Evolutionary conservation across 2,888 invertebrate species (phyloP).

Genomic region (Xylota segnis): DNA sequence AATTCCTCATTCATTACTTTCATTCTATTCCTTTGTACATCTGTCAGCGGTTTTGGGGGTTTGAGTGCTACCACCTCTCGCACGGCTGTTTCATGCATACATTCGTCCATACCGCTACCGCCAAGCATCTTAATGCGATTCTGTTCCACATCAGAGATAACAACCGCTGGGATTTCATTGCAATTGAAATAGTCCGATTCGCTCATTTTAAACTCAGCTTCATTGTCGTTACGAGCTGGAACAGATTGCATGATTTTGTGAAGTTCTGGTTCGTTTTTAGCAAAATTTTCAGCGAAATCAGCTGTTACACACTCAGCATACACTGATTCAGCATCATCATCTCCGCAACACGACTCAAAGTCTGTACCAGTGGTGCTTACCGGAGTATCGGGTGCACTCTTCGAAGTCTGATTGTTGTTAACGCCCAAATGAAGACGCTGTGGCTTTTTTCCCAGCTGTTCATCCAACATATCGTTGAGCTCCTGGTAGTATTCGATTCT

Average conservation of each 20-base stretch:
- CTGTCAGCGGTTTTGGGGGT: constrained; percentile 83
- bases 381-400: constrained; percentile 65
- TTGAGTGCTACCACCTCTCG: constrained; percentile 13
- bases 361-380: constrained; percentile 78
- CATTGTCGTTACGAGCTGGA: background rate
- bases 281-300: constrained; percentile 78
- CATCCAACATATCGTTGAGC: constrained; percentile 78
- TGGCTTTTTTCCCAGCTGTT: constrained; percentile 23
- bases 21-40: constrained; percentile 87
- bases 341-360: constrained; percentile 79
- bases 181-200: constrained; percentile 81
- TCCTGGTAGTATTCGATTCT: constrained; percentile 81
- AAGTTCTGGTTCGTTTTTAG: constrained; percentile 77
- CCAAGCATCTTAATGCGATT: constrained; percentile 80
- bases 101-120: constrained; percentile 73
- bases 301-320: constrained; percentile 79
- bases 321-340: constrained; percentile 78
- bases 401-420: constrained; percentile 6
- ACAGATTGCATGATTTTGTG: constrained; percentile 61
- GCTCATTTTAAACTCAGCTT: constrained; percentile 77
- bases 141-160: constrained; percentile 75
- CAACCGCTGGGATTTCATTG: constrained; percentile 78
- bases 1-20: constrained; percentile 88
- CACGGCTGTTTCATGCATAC: constrained; percentile 66
- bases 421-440: constrained; percentile 19